phyloP scores from a whole-genome alignment of 2,888 invertebrate species.

The Ectemnius continuus region DNA sequence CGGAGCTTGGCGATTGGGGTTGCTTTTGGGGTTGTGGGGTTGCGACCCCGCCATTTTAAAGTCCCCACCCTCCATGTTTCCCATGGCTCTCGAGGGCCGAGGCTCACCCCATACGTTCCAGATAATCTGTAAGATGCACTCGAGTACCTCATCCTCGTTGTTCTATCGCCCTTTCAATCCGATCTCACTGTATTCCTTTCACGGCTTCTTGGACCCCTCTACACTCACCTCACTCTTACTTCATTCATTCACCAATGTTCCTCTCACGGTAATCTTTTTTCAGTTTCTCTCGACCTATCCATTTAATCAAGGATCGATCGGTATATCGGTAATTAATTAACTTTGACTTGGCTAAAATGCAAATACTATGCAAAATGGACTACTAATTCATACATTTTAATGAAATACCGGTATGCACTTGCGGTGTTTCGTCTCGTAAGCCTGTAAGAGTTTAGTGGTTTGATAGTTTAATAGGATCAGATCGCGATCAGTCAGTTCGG shows the following conservation, averaged over 20 bases:
- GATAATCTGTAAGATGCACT: constrained; percentile 58
- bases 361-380: constrained; percentile 25
- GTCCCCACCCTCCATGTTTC: constrained; percentile 63
- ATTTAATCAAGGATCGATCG: background rate
- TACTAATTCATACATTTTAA: constrained; percentile 67
- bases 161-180: constrained; percentile 22
- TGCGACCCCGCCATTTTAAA: constrained; percentile 71
- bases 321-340: constrained; percentile 5
- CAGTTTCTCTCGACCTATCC: constrained; percentile 31
- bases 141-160: constrained; percentile 49
- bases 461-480: constrained; percentile 73
- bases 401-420: constrained; percentile 71
- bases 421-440: constrained; percentile 69
- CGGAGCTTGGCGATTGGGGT: constrained; percentile 69
- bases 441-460: constrained; percentile 62
- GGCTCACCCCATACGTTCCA: constrained; percentile 51
- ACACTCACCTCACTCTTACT: background rate
- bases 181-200: constrained; percentile 13
- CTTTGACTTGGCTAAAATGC: background rate
- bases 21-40: constrained; percentile 56
- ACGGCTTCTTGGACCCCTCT: constrained; percentile 32
- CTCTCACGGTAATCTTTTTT: background rate
- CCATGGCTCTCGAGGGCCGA: constrained; percentile 26
- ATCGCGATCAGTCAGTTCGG: constrained; percentile 71
- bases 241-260: background rate